Base-by-base conservation (phyloP, 1,140 invertebrate genomes). In the Lepidurus couesii region DNA sequence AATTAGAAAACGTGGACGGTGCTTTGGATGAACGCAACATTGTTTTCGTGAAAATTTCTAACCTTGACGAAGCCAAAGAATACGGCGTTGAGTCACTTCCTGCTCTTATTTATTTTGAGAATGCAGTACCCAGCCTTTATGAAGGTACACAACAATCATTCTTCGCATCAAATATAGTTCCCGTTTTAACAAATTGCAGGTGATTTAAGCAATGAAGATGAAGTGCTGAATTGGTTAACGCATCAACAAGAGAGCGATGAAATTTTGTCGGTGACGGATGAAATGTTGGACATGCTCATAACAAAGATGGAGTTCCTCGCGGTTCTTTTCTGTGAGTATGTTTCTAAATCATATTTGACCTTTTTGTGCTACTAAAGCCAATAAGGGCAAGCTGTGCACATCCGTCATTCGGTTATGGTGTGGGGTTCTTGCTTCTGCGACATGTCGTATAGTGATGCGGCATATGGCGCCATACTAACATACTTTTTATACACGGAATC, bases 1-100 rank as follows among this genome's bases (percentile, higher is more conserved):
- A 97, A 87, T 85, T 97, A 80, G 95, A 97, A 87, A 96, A 96
- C 84, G 97, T 97, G 84, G 95, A 97, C 83, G 95, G 97, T 85
- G 95, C 97, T 86, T 95, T 93, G 85, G 95, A 97, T 85, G 87
- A 91, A 80, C 81, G 94, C 83, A 92, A 93, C 82, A 96, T 97
- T 90, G 78, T 95, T 74, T 84, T 97, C 86, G 95, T 97, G 1
- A 97, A 97, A 86, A 95, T 97, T 83, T 94, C 96, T 83, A 95
- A 96, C 84, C 87, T 89, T 77, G 92, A 94, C 73, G 94, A 96
- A 87, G 93, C 95, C 43, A 90, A 91, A 84, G 93, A 96, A 85
- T 96, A 95, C 84, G 94, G 94, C 77, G 95, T 96, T 82, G 93
- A 95, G 83, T 93, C 93, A 84, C 86, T 95, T 77, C 93, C 93